Evolutionary conservation across 1,140 invertebrate genomes (phyloP).

Genomic region (Diuraphis noxia): DNA sequence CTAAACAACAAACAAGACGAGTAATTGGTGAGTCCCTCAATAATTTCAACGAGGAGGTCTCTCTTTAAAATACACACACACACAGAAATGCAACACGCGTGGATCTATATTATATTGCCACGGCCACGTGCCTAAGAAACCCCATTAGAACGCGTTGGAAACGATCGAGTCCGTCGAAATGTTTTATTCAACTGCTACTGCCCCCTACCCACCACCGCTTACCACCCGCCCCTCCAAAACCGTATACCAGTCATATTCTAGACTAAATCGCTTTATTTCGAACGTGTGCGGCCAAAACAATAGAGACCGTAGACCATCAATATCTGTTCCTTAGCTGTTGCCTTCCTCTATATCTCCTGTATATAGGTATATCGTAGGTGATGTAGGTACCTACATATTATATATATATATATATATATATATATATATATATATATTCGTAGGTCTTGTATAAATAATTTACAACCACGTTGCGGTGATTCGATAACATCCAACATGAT

Average conservation of each 20-base stretch:
- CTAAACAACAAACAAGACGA: not conserved
- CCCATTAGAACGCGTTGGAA: conserved; percentile 16
- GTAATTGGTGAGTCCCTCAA: not conserved
- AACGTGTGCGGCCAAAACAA: conserved; percentile 37
- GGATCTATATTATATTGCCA: not conserved
- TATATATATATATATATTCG: too few species aligned
- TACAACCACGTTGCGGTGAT: not conserved
- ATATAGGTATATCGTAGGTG: not conserved
- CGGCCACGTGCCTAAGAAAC: not conserved
- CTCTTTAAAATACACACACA: too few species aligned
- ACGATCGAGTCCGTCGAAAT: not conserved
- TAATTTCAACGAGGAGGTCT: not conserved
- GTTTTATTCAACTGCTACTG: conserved; percentile 35
- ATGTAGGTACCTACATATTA: too few species aligned
- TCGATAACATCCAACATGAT: not conserved
- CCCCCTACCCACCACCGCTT: not conserved
- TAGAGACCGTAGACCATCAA: conserved; percentile 16
- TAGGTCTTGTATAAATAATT: conserved; percentile 32
- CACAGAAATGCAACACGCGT: not conserved
- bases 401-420: not conserved
- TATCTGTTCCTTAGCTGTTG: not conserved
- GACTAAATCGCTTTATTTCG: conserved; percentile 41
- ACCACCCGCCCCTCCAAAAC: not conserved
- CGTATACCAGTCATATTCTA: not conserved
- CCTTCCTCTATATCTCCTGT: not conserved